These are phyloP conservation scores for Eucidaris tribuloides DNA, from an alignment of 35 echinoderm and acorn worm genomes.

Conservation along the genomic window DNA sequence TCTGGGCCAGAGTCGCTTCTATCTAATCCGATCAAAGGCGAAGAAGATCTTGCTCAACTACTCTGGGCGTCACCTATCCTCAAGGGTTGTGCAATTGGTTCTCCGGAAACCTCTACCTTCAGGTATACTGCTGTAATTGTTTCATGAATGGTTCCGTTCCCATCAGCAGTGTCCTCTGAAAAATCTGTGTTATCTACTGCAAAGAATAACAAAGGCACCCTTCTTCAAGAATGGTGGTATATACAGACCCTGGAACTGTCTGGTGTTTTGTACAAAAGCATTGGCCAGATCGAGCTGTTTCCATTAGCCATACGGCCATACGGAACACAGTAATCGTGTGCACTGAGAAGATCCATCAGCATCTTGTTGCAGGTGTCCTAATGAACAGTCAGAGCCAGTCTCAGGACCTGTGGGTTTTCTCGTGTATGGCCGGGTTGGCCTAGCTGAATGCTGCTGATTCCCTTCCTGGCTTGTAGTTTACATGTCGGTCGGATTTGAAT, in stretches of 20 bases:
- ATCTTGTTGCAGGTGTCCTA: slow-evolving; percentile 53
- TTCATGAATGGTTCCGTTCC: slow-evolving; percentile 51
- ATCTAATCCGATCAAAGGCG: too few relatives aligned
- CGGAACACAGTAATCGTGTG: slow-evolving; percentile 38
- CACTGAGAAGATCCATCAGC: slow-evolving; percentile 40
- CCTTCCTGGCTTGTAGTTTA: slow-evolving; percentile 32
- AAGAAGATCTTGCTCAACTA: too few relatives aligned
- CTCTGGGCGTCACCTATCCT: too few relatives aligned
- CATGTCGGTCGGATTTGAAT: slow-evolving; percentile 51
- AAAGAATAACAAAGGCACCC: slow-evolving; percentile 40
- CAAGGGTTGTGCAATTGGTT: not conserved
- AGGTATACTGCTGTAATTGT: too few relatives aligned
- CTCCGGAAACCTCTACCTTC: too few relatives aligned
- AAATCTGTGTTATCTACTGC: slow-evolving; percentile 67
- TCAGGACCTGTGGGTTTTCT: slow-evolving; percentile 51
- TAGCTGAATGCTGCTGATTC: too few relatives aligned
- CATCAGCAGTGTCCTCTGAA: slow-evolving; percentile 63
- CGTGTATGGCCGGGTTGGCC: not conserved
- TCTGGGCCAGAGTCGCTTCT: too few relatives aligned
- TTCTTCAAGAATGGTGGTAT: slow-evolving; percentile 52
- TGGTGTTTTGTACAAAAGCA: slow-evolving; percentile 71
- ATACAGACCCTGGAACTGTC: slow-evolving; percentile 31
- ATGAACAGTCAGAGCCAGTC: slow-evolving; percentile 51
- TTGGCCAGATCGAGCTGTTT: slow-evolving; percentile 50
- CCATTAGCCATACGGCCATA: slow-evolving; percentile 33